Conservation (phyloP, 2,797 vertebrate genomes). For the Sphenodon punctatus region DNA sequence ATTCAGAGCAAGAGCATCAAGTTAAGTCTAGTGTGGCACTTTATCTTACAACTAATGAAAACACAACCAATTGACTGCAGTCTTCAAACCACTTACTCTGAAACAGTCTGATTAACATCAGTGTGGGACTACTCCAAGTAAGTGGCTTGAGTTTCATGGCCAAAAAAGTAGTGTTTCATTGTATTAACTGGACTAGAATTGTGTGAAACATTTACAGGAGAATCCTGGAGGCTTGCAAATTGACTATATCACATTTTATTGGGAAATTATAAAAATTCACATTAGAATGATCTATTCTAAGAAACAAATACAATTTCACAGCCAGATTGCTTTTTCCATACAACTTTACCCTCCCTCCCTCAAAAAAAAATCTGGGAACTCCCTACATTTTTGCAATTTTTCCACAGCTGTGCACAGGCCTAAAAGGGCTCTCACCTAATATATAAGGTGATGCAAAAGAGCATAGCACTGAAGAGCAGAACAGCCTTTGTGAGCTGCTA, state of each 20-base stretch:
- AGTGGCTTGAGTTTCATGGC: too few relatives aligned
- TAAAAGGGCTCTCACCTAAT: not conserved
- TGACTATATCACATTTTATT: not conserved
- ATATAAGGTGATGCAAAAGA: not conserved
- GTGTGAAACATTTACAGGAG: not conserved
- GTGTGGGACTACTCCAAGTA: too few relatives aligned
- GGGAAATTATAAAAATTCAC: not conserved
- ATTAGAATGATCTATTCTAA: not conserved
- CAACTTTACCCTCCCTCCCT: not conserved
- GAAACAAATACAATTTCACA: not conserved
- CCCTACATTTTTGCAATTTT: not conserved
- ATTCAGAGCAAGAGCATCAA: too few relatives aligned
- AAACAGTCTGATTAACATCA: too few relatives aligned
- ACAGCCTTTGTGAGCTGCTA: not conserved
- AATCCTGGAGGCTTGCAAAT: not conserved
- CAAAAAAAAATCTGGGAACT: too few relatives aligned
- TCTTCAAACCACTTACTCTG: too few relatives aligned
- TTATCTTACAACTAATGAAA: too few relatives aligned
- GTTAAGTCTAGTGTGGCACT: too few relatives aligned
- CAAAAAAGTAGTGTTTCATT: not conserved
- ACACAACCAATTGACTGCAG: too few relatives aligned
- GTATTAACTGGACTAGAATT: not conserved
- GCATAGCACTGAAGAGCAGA: not conserved
- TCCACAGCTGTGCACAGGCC: not conserved
- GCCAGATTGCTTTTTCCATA: not conserved